Percentiles rank a stretch among this genome's conserved stretches.
These are phyloP conservation scores for Zygothrica quintamaculata DNA, from an alignment of 2,888 invertebrate species.

Conservation along the genomic window DNA sequence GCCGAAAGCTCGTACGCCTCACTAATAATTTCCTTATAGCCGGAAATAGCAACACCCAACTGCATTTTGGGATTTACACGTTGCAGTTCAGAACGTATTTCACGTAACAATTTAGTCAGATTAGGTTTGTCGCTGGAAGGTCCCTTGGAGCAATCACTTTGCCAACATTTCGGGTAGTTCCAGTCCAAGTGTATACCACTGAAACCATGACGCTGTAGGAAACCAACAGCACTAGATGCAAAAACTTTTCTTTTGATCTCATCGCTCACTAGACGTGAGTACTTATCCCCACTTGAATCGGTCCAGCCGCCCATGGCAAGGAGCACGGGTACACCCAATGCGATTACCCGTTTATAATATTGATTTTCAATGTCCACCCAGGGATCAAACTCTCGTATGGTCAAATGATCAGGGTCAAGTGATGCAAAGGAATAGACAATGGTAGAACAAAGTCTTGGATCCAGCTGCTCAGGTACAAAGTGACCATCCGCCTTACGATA, in stretches of 20 bases:
- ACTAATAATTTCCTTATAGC: constrained; percentile 95
- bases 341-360: constrained; percentile 91
- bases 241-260: constrained; percentile 89
- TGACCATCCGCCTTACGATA: constrained; percentile 92
- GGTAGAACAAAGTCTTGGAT: constrained; percentile 93
- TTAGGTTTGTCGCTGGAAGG: constrained; percentile 91
- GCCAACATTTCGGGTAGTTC: constrained; percentile 98
- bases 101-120: constrained; percentile 90
- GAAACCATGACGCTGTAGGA: constrained; percentile 91
- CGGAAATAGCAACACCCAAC: constrained; percentile 93
- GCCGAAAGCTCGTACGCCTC: constrained; percentile 91
- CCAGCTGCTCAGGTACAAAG: constrained; percentile 94
- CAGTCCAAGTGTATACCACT: constrained; percentile 96
- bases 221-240: constrained; percentile 88
- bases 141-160: constrained; percentile 93
- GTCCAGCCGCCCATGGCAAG: constrained; percentile 98
- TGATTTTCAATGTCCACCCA: constrained; percentile 95
- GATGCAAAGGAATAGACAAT: constrained; percentile 95
- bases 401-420: constrained; percentile 91
- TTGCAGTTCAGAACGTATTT: constrained; percentile 83
- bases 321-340: constrained; percentile 88
- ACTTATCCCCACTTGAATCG: constrained; percentile 94
- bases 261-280: constrained; percentile 91
- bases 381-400: constrained; percentile 92
- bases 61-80: constrained; percentile 86